Evolutionary conservation across 2,113 vertebrate species (phyloP).

Genomic region (Butorides virescens): DNA sequence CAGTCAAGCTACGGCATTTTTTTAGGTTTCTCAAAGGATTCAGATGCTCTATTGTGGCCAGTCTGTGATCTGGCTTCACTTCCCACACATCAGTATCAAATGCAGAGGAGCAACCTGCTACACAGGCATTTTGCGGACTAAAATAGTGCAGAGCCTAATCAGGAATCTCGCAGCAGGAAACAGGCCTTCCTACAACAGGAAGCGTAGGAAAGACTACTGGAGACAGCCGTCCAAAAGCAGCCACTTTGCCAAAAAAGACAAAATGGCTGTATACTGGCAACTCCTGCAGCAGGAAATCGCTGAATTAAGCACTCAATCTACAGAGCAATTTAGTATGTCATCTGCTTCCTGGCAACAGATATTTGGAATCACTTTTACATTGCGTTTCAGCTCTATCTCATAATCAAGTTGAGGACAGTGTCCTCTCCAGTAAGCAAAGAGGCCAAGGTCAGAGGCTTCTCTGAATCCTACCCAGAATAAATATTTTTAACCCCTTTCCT

Average conservation of each 20-base stretch:
- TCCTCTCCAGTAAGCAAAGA: conserved; percentile 54
- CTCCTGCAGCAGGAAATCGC: conserved; percentile 75
- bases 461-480: conserved; percentile 43
- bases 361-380: conserved; percentile 74
- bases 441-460: conserved; percentile 66
- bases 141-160: conserved; percentile 79
- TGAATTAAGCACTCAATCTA: conserved; percentile 80
- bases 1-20: not conserved
- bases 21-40: conserved; percentile 52
- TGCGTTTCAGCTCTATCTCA: conserved; percentile 70
- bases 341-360: conserved; percentile 81
- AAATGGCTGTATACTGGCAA: conserved; percentile 76
- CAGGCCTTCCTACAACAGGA: conserved; percentile 84
- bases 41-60: conserved; percentile 39
- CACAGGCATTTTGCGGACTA: conserved; percentile 64
- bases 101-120: conserved; percentile 51
- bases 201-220: conserved; percentile 77
- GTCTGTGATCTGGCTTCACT: conserved; percentile 47
- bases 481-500: conserved; percentile 48
- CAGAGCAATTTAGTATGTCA: conserved; percentile 81
- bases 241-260: conserved; percentile 78
- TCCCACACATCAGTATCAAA: conserved; percentile 64
- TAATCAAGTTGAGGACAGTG: conserved; percentile 40
- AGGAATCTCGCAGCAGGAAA: conserved; percentile 77
- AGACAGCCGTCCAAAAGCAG: conserved; percentile 75